Evolutionary conservation across 53 echinoderm and acorn worm species (phyloP).

Genomic region (Antedon mediterranea): DNA sequence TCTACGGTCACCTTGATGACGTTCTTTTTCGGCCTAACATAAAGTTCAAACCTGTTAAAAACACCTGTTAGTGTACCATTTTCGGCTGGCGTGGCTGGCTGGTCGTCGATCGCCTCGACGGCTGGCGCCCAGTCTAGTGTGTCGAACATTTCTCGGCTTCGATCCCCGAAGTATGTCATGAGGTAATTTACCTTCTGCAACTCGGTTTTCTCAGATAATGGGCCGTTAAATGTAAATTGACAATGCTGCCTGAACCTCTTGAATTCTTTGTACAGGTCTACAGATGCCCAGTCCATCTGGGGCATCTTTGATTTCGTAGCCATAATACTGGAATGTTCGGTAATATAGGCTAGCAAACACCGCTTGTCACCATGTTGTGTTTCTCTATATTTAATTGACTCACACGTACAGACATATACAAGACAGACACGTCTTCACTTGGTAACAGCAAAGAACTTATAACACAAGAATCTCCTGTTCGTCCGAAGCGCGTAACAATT

Average conservation of each 20-base stretch:
- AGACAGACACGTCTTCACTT: no score
- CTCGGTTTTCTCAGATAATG: constrained; percentile 39
- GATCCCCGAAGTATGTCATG: constrained; percentile 48
- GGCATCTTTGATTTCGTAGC: constrained; percentile 1
- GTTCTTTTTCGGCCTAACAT: constrained; percentile 16
- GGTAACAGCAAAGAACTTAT: no score
- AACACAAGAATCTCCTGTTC: no score
- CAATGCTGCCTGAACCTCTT: constrained; percentile 37
- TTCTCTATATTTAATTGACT: no score
- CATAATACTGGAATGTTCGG: not conserved
- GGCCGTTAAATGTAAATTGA: constrained; percentile 29
- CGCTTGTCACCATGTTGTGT: not conserved
- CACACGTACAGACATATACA: no score
- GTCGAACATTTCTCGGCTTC: constrained; percentile 37
- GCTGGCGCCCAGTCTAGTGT: constrained; percentile 28
- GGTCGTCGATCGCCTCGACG: not conserved
- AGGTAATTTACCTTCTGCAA: constrained; percentile 40
- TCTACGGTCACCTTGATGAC: not conserved
- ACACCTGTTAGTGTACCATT: constrained; percentile 38
- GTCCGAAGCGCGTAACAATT: no score
- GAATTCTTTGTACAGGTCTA: constrained; percentile 17
- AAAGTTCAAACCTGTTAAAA: constrained; percentile 25
- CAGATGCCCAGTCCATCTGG: constrained; percentile 9
- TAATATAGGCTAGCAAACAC: not conserved
- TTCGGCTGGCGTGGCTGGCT: constrained; percentile 19